Conservation (phyloP, 2,888 invertebrate species). For the Drosophila seclusa region DNA sequence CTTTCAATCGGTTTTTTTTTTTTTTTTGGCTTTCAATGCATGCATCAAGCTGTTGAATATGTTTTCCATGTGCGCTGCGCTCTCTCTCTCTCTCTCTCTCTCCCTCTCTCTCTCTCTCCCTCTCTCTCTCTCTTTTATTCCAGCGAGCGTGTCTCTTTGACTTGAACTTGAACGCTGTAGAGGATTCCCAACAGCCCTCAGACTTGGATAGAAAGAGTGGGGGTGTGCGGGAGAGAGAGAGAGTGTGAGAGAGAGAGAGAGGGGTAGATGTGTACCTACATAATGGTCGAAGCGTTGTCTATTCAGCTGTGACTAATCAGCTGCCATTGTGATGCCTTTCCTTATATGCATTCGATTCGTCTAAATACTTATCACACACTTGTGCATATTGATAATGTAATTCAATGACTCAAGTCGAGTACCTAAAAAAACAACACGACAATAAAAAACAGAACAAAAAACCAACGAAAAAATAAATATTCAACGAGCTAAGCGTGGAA, state of each 20-base stretch:
- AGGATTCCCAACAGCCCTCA: slow-evolving; percentile 18
- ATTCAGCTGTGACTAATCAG: slow-evolving; percentile 48
- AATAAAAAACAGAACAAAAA: too few relatives aligned
- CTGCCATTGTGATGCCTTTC: slow-evolving; percentile 10
- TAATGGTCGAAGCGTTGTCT: slow-evolving; percentile 20
- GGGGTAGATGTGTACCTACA: slow-evolving; percentile 4
- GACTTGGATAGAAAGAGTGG: neutral
- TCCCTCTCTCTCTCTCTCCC: neutral
- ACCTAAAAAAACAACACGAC: neutral
- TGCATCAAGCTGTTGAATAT: slow-evolving; percentile 66
- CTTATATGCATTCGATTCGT: neutral
- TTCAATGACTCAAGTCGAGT: neutral
- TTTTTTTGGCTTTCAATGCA: slow-evolving; percentile 42
- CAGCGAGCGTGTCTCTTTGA: slow-evolving; percentile 9
- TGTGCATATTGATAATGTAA: neutral
- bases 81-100: neutral
- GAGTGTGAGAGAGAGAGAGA: neutral
- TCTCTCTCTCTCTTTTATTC: neutral
- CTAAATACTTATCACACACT: neutral
- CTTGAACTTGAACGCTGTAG: slow-evolving; percentile 67
- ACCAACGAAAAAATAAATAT: neutral
- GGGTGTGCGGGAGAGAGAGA: neutral
- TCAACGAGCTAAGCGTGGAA: neutral
- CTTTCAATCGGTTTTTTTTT: slow-evolving; percentile 39
- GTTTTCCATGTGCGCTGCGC: slow-evolving; percentile 4